These are phyloP conservation scores for Orchestes rusci DNA, from an alignment of 2,888 invertebrate species.

Conservation along the genomic window DNA sequence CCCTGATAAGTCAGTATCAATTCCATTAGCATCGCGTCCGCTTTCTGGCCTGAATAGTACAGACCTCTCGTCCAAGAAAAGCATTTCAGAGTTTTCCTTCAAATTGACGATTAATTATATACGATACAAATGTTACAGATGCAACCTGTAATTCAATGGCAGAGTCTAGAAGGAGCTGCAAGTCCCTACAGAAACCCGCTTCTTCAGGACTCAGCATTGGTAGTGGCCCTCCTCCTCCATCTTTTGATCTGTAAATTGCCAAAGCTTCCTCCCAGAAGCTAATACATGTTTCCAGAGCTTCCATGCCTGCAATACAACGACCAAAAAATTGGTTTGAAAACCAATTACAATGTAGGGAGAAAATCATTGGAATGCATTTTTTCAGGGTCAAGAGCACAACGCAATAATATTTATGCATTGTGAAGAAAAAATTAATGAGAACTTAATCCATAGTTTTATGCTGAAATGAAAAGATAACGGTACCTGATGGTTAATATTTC, in stretches of 20 bases:
- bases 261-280: conserved; percentile 95
- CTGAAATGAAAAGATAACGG: too few relatives aligned
- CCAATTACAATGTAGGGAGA: too few relatives aligned
- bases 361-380: not conserved
- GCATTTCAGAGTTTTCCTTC: conserved; percentile 70
- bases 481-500: too few relatives aligned
- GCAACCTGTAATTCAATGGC: conserved; percentile 67
- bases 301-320: conserved; percentile 63
- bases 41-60: conserved; percentile 76
- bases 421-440: too few relatives aligned
- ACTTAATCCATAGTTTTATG: too few relatives aligned
- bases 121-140: not conserved
- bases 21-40: conserved; percentile 47
- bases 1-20: conserved; percentile 66
- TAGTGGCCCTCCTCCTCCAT: conserved; percentile 48
- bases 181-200: conserved; percentile 72
- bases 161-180: conserved; percentile 72
- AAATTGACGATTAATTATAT: too few relatives aligned
- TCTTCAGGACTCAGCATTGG: conserved; percentile 77
- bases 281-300: conserved; percentile 84
- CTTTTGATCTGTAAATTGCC: conserved; percentile 61
- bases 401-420: too few relatives aligned
- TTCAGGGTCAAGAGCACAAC: too few relatives aligned
- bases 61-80: conserved; percentile 83
- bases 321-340: too few relatives aligned